A percentile compares a stretch with the other conserved stretches of the same genome.
These are phyloP conservation scores for Phorcus lineatus DNA, from an alignment of 2,888 invertebrate genomes.

Conservation along the genomic window DNA sequence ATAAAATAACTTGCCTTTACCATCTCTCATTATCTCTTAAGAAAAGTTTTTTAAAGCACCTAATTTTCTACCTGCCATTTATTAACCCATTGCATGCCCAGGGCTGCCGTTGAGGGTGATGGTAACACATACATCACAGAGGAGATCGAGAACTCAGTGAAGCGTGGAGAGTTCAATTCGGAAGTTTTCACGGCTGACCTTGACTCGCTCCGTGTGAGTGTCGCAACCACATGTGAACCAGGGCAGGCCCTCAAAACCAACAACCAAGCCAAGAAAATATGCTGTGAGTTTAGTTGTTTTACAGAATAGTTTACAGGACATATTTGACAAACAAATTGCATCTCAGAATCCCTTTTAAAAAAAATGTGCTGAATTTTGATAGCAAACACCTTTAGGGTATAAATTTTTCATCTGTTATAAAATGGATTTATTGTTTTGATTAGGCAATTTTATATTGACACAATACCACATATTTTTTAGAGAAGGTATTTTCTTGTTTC, in stretches of 20 bases:
- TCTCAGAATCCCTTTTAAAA: too few relatives aligned
- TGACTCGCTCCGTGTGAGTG: conserved; percentile 41
- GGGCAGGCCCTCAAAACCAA: conserved; percentile 53
- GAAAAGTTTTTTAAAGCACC: too few relatives aligned
- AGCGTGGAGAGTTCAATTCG: conserved; percentile 47
- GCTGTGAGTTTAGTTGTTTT: conserved; percentile 9
- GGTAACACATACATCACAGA: conserved; percentile 37
- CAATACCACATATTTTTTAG: too few relatives aligned
- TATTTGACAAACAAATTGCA: too few relatives aligned
- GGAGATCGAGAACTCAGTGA: conserved; percentile 52
- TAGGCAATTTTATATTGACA: too few relatives aligned
- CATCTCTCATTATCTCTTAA: too few relatives aligned
- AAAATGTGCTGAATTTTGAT: too few relatives aligned
- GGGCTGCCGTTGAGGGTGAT: conserved; percentile 17
- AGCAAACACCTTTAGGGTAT: too few relatives aligned
- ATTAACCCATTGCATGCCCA: background rate
- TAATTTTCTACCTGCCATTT: background rate
- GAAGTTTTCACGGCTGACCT: conserved; percentile 43
- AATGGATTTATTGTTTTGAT: too few relatives aligned
- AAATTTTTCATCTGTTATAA: too few relatives aligned
- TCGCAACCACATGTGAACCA: conserved; percentile 45
- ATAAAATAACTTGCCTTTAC: too few relatives aligned
- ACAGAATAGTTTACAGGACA: background rate
- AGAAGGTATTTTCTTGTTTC: too few relatives aligned
- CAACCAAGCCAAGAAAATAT: conserved; percentile 24